These are phyloP conservation scores for Monopterus albus DNA, from an alignment of 2,113 vertebrate genomes.

Conservation along the genomic window DNA sequence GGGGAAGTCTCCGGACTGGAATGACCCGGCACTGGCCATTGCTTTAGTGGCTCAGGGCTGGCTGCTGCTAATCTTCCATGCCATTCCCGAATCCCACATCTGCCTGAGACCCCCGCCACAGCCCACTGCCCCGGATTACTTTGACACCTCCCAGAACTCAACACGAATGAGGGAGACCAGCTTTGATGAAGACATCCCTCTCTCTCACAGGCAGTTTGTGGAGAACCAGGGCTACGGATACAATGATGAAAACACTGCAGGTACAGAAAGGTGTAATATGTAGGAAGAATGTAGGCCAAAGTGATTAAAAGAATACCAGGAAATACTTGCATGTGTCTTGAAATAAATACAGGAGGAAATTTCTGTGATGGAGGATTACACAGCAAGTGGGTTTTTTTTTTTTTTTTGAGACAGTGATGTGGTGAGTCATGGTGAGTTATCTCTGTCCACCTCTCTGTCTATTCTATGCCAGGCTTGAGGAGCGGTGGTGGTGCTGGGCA, in stretches of 20 bases:
- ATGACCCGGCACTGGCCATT: conserved; percentile 91
- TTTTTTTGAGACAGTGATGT: background rate
- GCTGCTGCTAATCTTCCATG: conserved; percentile 93
- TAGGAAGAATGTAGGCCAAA: conserved; percentile 53
- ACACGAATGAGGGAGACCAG: conserved; percentile 94
- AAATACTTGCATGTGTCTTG: conserved; percentile 40
- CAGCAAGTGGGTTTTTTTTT: conserved; percentile 29
- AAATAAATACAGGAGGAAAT: conserved; percentile 42
- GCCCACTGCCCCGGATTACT: conserved; percentile 94
- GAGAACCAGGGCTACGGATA: conserved; percentile 96
- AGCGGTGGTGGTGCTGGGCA: conserved; percentile 82
- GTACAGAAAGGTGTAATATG: conserved; percentile 71
- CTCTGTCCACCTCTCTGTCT: conserved; percentile 12
- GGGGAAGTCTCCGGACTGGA: conserved; percentile 86
- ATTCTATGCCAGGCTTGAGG: conserved; percentile 72
- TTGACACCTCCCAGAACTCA: conserved; percentile 93
- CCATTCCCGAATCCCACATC: conserved; percentile 92
- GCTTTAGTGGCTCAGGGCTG: conserved; percentile 93
- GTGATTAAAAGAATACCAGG: conserved; percentile 44
- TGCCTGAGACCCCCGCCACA: conserved; percentile 89
- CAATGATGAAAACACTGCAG: conserved; percentile 91
- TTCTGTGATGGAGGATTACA: conserved; percentile 18
- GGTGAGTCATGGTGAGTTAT: conserved; percentile 48
- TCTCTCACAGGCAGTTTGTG: conserved; percentile 93
- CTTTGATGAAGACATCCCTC: conserved; percentile 94